Evolutionary conservation across 1,140 invertebrate species (phyloP), one percentile per base, ranked within the genome.

Genomic region (Aporrectodea caliginosa): DNA sequence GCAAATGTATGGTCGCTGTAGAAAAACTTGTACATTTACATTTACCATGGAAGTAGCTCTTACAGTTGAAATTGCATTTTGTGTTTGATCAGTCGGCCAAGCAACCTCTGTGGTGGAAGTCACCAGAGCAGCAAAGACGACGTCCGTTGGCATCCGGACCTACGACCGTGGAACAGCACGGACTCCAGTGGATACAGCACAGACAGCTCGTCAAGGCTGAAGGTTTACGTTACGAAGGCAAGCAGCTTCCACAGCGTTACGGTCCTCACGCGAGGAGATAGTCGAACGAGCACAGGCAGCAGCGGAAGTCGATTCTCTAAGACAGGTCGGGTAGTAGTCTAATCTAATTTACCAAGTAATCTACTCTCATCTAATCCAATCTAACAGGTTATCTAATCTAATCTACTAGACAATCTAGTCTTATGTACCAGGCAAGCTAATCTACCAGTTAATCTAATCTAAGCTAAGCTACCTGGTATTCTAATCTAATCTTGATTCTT

Each of bases 141-240:
- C 80, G 73, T 88, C 2, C 80, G 85, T 16, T 88, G 86, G 86
- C 82, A 80, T 73, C 79, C 81, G 34, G 85, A 86, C 16, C 73
- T 80, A 30, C 83, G 86, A 33, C 86, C 85, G 6, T 89, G 89
- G 88, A 88, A 86, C 79, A 89, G 88, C 80, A 88, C 88, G 58
- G 89, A 90, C 75, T 88, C 88, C 27, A 84, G 89, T 88, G 71
- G 87, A 88, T 85, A 90, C 86, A 69, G 87, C 88, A 89, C 83
- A 35, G 83, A 85, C 72, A 80, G 76, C 29, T 75, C 73, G 30
- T 75, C 69, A 80, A 87, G 87, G 27, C 85, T 90, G 73, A 86
- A 91, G 30, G 91, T 91, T 35, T 91, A 90, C 0, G 93, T 95
- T 30, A 92, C 93, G 75, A 95, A 95, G 87, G 93, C 93, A 29